phyloP scores from a whole-genome alignment of 2,888 invertebrate genomes.

The Drosophila affinis region DNA sequence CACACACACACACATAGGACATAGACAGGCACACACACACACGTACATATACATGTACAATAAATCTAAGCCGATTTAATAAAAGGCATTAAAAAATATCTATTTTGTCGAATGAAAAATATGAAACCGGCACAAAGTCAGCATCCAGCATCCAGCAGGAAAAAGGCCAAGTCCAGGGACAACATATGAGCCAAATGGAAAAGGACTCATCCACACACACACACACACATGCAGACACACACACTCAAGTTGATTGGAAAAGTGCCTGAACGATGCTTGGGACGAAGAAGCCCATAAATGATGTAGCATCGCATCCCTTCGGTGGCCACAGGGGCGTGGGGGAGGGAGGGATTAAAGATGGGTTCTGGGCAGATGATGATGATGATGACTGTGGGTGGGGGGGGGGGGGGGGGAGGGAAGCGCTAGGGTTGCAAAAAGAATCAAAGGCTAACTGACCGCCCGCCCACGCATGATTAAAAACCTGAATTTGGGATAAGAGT shows the following conservation, averaged over 20 bases:
- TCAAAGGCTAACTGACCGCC: constrained; percentile 51
- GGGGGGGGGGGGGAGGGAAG: background rate
- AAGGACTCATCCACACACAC: constrained; percentile 41
- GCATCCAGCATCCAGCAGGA: constrained; percentile 66
- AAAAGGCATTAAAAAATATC: constrained; percentile 77
- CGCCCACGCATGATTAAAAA: constrained; percentile 72
- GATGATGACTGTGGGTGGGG: background rate
- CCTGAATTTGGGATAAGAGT: constrained; percentile 33
- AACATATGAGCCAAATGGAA: constrained; percentile 9
- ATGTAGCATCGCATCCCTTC: constrained; percentile 35
- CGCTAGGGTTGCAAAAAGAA: constrained; percentile 24
- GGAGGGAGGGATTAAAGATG: constrained; percentile 1
- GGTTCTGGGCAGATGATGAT: constrained; percentile 14
- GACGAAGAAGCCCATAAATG: constrained; percentile 57
- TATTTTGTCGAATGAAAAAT: constrained; percentile 74
- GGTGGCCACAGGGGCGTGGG: background rate
- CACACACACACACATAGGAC: constrained; percentile 16
- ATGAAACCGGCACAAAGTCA: constrained; percentile 70
- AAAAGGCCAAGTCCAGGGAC: constrained; percentile 33
- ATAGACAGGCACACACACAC: constrained; percentile 18
- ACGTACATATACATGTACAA: constrained; percentile 54
- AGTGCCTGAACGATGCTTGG: constrained; percentile 52
- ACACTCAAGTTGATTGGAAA: constrained; percentile 74
- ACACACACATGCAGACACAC: constrained; percentile 12
- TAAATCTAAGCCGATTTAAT: constrained; percentile 80